Conservation (phyloP, 2,797 vertebrate genomes). For the Coracias cyanogaster region DNA sequence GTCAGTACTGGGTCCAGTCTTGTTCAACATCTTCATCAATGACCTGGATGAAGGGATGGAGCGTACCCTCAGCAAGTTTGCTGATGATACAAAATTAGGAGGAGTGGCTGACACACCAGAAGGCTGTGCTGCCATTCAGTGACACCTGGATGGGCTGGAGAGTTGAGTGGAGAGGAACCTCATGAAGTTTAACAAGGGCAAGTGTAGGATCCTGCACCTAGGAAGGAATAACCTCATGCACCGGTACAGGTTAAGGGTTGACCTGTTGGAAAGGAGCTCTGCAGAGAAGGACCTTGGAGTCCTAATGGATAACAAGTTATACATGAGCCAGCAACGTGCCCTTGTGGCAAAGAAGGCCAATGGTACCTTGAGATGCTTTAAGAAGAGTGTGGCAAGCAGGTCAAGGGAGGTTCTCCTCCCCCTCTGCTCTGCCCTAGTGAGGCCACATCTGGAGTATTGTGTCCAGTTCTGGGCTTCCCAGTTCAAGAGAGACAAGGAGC, state of each 20-base stretch:
- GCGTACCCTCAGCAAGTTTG: neutral
- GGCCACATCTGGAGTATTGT: neutral
- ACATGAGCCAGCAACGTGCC: neutral
- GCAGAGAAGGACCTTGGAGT: neutral
- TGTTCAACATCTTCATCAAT: neutral
- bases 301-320: neutral
- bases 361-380: neutral
- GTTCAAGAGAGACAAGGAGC: neutral
- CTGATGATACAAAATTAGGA: neutral
- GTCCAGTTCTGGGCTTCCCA: neutral
- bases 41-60: neutral
- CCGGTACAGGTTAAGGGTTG: neutral
- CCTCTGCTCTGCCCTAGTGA: neutral
- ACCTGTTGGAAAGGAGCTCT: neutral
- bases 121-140: neutral
- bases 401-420: neutral
- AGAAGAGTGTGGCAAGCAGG: neutral
- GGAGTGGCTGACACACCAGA: neutral
- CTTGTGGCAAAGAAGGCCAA: neutral
- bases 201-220: neutral
- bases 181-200: neutral
- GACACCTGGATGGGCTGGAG: neutral
- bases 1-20: neutral
- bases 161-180: neutral
- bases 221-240: neutral